Percentiles rank a stretch among this genome's conserved stretches.
These are phyloP conservation scores for Allygus modestus DNA, from an alignment of 2,888 invertebrate genomes.

Conservation along the genomic window DNA sequence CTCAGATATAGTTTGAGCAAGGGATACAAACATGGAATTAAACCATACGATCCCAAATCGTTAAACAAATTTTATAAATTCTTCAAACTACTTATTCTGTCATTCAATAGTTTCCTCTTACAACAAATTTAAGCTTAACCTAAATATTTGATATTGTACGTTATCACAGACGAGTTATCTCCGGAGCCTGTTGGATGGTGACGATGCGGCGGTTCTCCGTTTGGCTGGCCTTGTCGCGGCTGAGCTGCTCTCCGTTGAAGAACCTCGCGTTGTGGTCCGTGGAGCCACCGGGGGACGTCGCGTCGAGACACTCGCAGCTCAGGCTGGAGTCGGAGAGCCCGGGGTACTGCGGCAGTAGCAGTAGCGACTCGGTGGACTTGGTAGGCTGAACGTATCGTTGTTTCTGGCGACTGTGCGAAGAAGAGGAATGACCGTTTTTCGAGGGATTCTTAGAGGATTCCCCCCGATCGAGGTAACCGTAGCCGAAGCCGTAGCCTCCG, in stretches of 20 bases:
- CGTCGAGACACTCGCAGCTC: slow-evolving; percentile 84
- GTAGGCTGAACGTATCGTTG: slow-evolving; percentile 81
- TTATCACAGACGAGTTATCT: slow-evolving; percentile 72
- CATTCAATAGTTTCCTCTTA: slow-evolving; percentile 36
- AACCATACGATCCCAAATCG: no score
- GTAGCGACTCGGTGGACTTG: slow-evolving; percentile 89
- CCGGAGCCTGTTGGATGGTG: slow-evolving; percentile 70
- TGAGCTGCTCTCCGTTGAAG: slow-evolving; percentile 66
- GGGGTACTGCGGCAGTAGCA: slow-evolving; percentile 82
- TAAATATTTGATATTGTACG: slow-evolving; percentile 37
- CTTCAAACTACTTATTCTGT: neutral
- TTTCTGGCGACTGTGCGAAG: slow-evolving; percentile 56
- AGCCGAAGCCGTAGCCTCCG: slow-evolving; percentile 92
- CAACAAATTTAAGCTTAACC: slow-evolving; percentile 18
- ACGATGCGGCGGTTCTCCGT: slow-evolving; percentile 70
- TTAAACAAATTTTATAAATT: no score
- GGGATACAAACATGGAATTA: no score
- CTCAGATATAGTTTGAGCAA: no score
- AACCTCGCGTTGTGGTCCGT: slow-evolving; percentile 64
- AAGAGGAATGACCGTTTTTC: slow-evolving; percentile 44
- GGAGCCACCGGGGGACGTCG: slow-evolving; percentile 66
- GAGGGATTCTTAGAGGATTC: slow-evolving; percentile 61
- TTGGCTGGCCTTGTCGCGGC: slow-evolving; percentile 72
- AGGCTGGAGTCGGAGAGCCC: slow-evolving; percentile 82
- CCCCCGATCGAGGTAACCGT: slow-evolving; percentile 78